Percentiles rank a stretch among this genome's conserved stretches.
Conservation (phyloP, 2,797 vertebrate species). For the Epinephelus malabaricus region DNA sequence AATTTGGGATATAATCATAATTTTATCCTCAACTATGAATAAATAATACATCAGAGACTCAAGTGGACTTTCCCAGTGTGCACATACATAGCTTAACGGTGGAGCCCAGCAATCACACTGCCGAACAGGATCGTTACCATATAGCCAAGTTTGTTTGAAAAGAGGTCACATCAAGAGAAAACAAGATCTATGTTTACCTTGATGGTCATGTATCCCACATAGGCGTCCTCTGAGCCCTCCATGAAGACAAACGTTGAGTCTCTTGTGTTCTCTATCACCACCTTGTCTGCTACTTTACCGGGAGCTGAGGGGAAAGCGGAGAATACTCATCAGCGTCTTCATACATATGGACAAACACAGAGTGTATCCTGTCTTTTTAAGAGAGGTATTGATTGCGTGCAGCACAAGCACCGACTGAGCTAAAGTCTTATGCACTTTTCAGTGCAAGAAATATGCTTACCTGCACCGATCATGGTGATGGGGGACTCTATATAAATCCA, state of each 20-base stretch:
- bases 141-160: neutral
- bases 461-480: slow-evolving; percentile 99
- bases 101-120: neutral
- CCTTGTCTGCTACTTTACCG: slow-evolving; percentile 99
- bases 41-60: slow-evolving; percentile 4
- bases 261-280: slow-evolving; percentile 99
- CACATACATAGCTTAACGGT: neutral
- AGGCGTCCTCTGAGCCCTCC: slow-evolving; percentile 99
- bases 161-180: neutral
- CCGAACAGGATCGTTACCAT: neutral
- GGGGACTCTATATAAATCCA: slow-evolving; percentile 99
- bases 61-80: neutral
- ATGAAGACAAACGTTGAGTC: slow-evolving; percentile 99
- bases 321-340: slow-evolving; percentile 16
- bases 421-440: slow-evolving; percentile 12
- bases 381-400: slow-evolving; percentile 28
- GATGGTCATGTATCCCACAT: slow-evolving; percentile 99
- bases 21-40: slow-evolving; percentile 20
- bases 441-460: slow-evolving; percentile 77
- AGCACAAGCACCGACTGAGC: slow-evolving; percentile 7
- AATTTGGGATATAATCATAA: slow-evolving; percentile 10
- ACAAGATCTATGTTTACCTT: slow-evolving; percentile 85
- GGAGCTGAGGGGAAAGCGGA: slow-evolving; percentile 87
- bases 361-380: neutral
- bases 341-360: slow-evolving; percentile 21